Base-by-base conservation (phyloP, 2,888 invertebrate genomes). In the Dinocampus coccinellae region DNA sequence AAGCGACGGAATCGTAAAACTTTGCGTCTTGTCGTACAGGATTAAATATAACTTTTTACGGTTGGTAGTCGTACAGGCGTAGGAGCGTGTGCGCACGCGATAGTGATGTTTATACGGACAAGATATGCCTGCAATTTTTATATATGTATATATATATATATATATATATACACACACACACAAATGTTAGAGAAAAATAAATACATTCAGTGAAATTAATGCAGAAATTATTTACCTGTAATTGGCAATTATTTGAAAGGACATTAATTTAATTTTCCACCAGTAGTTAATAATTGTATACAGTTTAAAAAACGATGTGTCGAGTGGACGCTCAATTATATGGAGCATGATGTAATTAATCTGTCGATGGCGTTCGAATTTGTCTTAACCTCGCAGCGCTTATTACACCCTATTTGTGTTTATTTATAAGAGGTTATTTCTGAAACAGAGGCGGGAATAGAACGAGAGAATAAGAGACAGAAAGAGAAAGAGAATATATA, bases 1-100 rank as follows among this genome's bases (percentile, higher is more conserved):
- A 63, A 58, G 58, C 68, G 60, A 65, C 70, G 9, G 75, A 74
- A 75, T 76, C 77, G 77, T 79, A 77, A 79, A 79, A 69, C 60
- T 42, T 64, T 58, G 58, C n/a, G 74, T 47, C 57, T 53, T 60
- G 73, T 79, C 78, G 77, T 77, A 42, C 36, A 24, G 68, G 78
- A 80, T 80, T 76, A 79, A 80, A 79, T 79, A 75, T 75, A 79
- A 76, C 75, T 76, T 73, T 79, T 80, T 78, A 77, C 75, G 73
- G 74, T 68, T 62, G 70, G 75, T 70, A 68, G 16, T 7, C 55
- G 34, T n/a, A 20, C 11, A 65, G n/a, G n/a, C n/a, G 7, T 11
- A 13, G 2, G 10, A 3, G 42, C 42, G 2, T 3, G 29, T 29
- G n/a, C n/a, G n/a, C n/a, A n/a, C n/a, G n/a, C n/a, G n/a, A 42